Evolutionary conservation across 2,888 invertebrate species (phyloP).

Genomic region (Spialia ferax): DNA sequence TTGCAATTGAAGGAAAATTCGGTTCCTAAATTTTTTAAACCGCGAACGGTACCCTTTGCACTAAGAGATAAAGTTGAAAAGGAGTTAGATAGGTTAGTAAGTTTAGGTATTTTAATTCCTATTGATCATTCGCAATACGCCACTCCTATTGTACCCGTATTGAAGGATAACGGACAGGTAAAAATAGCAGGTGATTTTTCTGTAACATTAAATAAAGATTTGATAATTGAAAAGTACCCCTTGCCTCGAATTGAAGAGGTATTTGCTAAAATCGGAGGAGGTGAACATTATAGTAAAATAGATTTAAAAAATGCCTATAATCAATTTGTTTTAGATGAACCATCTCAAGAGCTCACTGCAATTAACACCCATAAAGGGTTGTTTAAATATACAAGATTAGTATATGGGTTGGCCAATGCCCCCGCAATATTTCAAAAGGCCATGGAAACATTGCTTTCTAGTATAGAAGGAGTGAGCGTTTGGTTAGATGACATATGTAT

Average conservation of each 20-base stretch:
- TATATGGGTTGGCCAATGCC: slow-evolving; percentile 45
- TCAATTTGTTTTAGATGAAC: slow-evolving; percentile 42
- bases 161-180: slow-evolving; percentile 40
- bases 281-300: slow-evolving; percentile 43
- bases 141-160: slow-evolving; percentile 36
- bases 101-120: slow-evolving; percentile 20
- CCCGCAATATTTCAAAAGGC: slow-evolving; percentile 46
- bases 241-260: slow-evolving; percentile 48
- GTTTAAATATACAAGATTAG: slow-evolving; percentile 45
- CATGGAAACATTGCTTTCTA: slow-evolving; percentile 43
- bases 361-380: slow-evolving; percentile 39
- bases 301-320: slow-evolving; percentile 48
- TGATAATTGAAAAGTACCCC: slow-evolving; percentile 50
- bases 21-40: slow-evolving; percentile 36
- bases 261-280: slow-evolving; percentile 47
- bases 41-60: slow-evolving; percentile 37
- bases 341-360: slow-evolving; percentile 36
- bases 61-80: slow-evolving; percentile 27
- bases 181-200: slow-evolving; percentile 48
- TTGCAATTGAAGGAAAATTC: slow-evolving; percentile 31
- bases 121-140: slow-evolving; percentile 26
- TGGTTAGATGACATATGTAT: slow-evolving; percentile 44
- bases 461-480: slow-evolving; percentile 44
- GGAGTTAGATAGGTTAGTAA: slow-evolving; percentile 28
- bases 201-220: slow-evolving; percentile 49